A percentile compares a stretch with the other conserved stretches of the same genome.
Evolutionary conservation across 2,797 vertebrate genomes (phyloP).

Genomic region (Champsocephalus esox): DNA sequence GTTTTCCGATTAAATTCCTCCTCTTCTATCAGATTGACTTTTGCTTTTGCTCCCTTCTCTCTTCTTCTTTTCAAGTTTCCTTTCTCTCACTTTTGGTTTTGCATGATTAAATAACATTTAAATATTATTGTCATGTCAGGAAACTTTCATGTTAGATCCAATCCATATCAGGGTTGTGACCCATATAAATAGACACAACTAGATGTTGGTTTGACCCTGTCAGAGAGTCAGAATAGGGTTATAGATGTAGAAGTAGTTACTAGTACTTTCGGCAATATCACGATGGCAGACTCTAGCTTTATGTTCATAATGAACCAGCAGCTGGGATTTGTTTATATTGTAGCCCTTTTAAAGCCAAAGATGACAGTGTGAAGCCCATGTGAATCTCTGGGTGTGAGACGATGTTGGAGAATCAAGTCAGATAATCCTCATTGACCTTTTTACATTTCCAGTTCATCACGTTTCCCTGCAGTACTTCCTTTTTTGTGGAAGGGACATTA

Average conservation of each 20-base stretch:
- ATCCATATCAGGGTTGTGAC: background rate
- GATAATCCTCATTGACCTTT: background rate
- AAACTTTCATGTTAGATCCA: background rate
- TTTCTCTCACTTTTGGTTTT: background rate
- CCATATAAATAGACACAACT: background rate
- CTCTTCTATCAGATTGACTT: background rate
- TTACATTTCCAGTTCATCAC: background rate
- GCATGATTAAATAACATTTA: background rate
- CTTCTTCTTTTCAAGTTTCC: background rate
- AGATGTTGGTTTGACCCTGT: background rate
- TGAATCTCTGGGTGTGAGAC: background rate
- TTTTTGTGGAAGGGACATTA: constrained; percentile 1
- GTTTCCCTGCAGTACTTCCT: background rate
- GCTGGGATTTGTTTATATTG: background rate
- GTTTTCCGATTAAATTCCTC: background rate
- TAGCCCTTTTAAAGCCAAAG: background rate
- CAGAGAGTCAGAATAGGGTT: background rate
- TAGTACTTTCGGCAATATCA: background rate
- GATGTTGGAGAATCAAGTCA: background rate
- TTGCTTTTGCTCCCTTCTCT: background rate
- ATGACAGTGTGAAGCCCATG: background rate
- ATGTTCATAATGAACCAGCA: background rate
- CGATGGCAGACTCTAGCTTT: background rate
- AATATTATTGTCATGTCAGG: background rate
- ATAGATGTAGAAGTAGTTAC: background rate